Base-by-base conservation (phyloP, 2,797 vertebrate genomes). In the Myotis daubentonii region DNA sequence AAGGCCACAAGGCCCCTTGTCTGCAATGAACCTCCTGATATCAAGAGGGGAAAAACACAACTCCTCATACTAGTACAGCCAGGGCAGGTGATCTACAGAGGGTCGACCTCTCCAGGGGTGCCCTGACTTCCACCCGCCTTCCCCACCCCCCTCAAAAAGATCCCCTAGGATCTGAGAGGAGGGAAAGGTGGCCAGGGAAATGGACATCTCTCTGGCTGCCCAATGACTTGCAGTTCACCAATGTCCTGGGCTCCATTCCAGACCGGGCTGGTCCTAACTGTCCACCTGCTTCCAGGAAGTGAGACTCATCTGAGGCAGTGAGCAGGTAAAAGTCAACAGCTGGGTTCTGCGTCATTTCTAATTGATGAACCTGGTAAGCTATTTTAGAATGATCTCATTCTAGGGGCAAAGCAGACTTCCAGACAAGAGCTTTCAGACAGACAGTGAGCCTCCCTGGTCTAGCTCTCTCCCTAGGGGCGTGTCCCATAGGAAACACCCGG, bases 381-480 rank as follows among this genome's bases (percentile, higher is more conserved):
- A 16, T 19, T 70, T 92, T 3, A 19, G 36, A 44, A 20, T 17
- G 28, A 12, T 6, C 22, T 51, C 25, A 33, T 25, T 12, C 25
- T 19, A 25, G 20, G 41, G 62, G 9, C 62, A 41, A 41, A 70
- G 20, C 6, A 3, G 20, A 41, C 53, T 23, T 80, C 13, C n/a
- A 23, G 51, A 71, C 16, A 66, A 87, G 57, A 20, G 5, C 22
- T 4, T 49, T 12, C 1, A 2, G 47, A n/a, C 1, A 5, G 38
- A 36, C 12, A 30, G 41, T 1, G 53, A 36, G 17, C 17, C 8
- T 22, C 16, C 36, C 4, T 0, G 6, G 15, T 0, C 22, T 6
- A 22, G 28, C 5, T 3, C 57, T 57, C 19, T 30, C 38, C 1
- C 8, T 23, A 23, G 0, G 2, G 84, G 22, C 2, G 65, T 5